Evolutionary conservation across 2,797 vertebrate genomes (phyloP).

Genomic region (Myotis daubentonii): DNA sequence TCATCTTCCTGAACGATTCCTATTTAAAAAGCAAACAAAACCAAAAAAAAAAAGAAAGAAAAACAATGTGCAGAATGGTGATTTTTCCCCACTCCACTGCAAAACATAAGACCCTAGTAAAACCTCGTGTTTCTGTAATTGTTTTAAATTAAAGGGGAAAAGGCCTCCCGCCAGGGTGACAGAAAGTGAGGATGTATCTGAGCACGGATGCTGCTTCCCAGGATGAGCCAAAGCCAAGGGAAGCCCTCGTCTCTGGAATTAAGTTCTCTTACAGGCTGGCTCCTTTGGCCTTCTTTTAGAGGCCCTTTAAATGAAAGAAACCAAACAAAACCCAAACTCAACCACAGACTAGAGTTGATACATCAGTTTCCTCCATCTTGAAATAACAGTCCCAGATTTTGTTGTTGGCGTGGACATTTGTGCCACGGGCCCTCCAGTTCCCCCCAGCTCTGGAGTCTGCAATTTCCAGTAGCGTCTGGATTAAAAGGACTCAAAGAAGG

Average conservation of each 20-base stretch:
- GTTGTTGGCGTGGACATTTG: neutral
- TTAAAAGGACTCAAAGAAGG: neutral
- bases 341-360: neutral
- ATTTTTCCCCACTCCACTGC: neutral
- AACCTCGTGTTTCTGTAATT: neutral
- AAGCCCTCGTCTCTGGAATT: neutral
- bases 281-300: neutral
- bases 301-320: neutral
- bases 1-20: conserved; percentile 83
- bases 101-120: neutral
- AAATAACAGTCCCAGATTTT: neutral
- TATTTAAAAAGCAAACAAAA: conserved; percentile 58
- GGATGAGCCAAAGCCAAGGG: neutral
- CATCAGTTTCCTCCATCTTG: neutral
- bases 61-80: neutral
- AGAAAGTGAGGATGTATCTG: neutral
- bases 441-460: neutral
- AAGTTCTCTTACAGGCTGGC: neutral
- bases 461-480: neutral
- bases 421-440: neutral
- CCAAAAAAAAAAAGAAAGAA: neutral
- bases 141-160: neutral
- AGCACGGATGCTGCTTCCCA: neutral
- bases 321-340: neutral
- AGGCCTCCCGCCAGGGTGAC: neutral